phyloP scores from a whole-genome alignment of 2,888 invertebrate species.

The Caradrina clavipalpis region DNA sequence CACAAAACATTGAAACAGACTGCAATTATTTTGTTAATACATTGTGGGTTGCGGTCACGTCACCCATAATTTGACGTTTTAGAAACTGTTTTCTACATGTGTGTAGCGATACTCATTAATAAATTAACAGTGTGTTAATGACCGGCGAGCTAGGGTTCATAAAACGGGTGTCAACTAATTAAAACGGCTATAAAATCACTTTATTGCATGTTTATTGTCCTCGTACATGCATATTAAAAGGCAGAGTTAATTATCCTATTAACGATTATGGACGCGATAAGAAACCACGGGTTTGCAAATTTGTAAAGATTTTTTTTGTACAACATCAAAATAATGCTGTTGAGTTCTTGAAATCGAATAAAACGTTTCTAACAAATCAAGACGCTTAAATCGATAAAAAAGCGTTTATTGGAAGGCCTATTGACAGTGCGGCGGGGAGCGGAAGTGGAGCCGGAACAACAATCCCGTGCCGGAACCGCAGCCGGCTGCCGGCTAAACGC shows the following conservation, averaged over 20 bases:
- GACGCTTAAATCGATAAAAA: constrained; percentile 27
- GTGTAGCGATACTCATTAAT: constrained; percentile 24
- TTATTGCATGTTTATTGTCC: constrained; percentile 34
- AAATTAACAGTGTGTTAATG: constrained; percentile 35
- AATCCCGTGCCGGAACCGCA: constrained; percentile 81
- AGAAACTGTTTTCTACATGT: constrained; percentile 26
- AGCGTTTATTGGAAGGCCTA: constrained; percentile 48
- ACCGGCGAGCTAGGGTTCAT: constrained; percentile 14
- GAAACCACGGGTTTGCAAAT: background rate
- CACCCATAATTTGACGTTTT: constrained; percentile 38
- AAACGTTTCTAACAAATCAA: constrained; percentile 19
- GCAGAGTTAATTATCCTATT: background rate
- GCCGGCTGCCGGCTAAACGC: constrained; percentile 71
- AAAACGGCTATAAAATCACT: constrained; percentile 51
- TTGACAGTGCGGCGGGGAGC: constrained; percentile 57
- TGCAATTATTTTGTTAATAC: constrained; percentile 36
- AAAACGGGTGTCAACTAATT: constrained; percentile 56
- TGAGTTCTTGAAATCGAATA: constrained; percentile 22
- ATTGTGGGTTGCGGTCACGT: constrained; percentile 39
- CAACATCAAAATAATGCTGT: background rate
- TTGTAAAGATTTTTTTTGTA: no score
- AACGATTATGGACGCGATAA: background rate
- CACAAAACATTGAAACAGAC: constrained; percentile 12
- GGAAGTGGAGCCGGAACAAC: constrained; percentile 78
- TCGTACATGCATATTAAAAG: background rate